These are phyloP conservation scores for Tipula vernalis DNA, from an alignment of 2,888 invertebrate genomes.

Conservation along the genomic window DNA sequence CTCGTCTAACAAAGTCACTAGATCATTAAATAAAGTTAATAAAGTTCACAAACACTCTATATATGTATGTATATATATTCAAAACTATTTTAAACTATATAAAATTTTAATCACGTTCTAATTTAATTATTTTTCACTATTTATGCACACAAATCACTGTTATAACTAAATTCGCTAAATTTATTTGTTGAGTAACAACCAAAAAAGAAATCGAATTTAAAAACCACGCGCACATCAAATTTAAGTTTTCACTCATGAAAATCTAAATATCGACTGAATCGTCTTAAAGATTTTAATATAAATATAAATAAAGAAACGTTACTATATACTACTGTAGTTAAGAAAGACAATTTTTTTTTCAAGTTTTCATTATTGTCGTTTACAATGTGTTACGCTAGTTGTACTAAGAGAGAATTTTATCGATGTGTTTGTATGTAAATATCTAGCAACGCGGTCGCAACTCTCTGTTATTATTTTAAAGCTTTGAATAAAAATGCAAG, in stretches of 20 bases:
- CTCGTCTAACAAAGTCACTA: neutral
- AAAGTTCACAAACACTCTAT: neutral
- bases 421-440: neutral
- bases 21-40: neutral
- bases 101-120: neutral
- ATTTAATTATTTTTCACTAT: neutral
- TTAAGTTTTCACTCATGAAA: neutral
- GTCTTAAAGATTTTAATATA: neutral
- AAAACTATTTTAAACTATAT: neutral
- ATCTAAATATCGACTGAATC: neutral
- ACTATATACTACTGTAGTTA: neutral
- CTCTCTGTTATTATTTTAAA: neutral
- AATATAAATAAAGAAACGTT: neutral
- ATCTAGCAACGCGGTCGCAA: neutral
- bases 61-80: neutral
- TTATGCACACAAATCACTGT: neutral
- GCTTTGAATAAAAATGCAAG: neutral
- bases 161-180: neutral
- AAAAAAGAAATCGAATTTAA: neutral
- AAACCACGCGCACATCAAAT: neutral
- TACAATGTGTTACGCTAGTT: neutral
- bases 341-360: neutral
- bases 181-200: neutral
- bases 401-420: neutral
- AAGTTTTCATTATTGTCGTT: neutral